Conservation (phyloP, 2,888 invertebrate species). For the Eupithecia insigniata region DNA sequence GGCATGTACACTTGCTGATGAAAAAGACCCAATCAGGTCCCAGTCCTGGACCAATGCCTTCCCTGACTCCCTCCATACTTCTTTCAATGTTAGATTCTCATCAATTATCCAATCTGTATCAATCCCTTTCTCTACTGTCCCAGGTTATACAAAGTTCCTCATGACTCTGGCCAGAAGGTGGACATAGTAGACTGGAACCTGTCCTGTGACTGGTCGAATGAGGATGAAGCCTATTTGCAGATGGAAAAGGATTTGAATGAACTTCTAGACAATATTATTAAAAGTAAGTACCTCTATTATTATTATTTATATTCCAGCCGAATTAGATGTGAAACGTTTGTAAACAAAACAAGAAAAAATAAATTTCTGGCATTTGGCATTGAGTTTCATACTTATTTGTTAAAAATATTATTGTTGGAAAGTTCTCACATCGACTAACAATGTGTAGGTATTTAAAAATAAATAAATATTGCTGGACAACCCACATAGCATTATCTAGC, state of each 20-base stretch:
- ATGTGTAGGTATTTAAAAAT: too few species aligned
- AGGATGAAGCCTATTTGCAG: slow-evolving; percentile 69
- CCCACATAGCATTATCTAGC: too few species aligned
- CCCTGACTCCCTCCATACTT: too few species aligned
- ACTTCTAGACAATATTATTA: slow-evolving; percentile 68
- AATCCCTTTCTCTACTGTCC: not conserved
- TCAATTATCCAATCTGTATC: not conserved
- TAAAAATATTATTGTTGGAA: too few species aligned
- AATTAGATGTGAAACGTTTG: too few species aligned
- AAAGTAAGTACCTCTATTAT: slow-evolving; percentile 71
- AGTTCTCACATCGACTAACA: too few species aligned
- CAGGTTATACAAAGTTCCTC: slow-evolving; percentile 66
- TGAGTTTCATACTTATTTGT: too few species aligned
- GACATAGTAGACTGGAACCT: slow-evolving; percentile 75
- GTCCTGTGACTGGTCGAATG: slow-evolving; percentile 74
- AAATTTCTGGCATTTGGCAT: too few species aligned
- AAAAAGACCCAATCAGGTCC: not conserved
- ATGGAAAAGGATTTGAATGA: slow-evolving; percentile 63
- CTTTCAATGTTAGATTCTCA: not conserved
- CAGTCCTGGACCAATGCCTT: too few species aligned
- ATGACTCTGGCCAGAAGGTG: slow-evolving; percentile 69
- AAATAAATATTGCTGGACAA: too few species aligned
- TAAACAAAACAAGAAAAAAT: too few species aligned
- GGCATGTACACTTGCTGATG: not conserved
- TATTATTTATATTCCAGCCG: too few species aligned